A percentile compares a stretch with the other conserved stretches of the same genome.
phyloP scores from a whole-genome alignment of 2,888 invertebrate genomes.

The Strigamia maritima region DNA sequence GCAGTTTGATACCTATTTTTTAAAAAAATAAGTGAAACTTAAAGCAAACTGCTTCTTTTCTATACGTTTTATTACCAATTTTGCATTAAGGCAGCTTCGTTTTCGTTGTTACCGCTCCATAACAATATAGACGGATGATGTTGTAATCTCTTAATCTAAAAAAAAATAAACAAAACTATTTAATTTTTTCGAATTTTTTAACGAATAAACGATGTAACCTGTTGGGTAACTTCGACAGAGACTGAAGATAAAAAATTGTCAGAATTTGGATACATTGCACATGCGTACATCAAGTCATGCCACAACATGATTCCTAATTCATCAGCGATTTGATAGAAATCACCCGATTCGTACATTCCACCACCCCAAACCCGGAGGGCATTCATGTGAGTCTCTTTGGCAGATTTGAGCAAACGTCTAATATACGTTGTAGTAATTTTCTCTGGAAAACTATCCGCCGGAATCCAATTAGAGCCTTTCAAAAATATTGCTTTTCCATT shows the following conservation, averaged over 20 bases:
- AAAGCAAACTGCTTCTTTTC: not conserved
- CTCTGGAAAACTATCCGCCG: slow-evolving; percentile 79
- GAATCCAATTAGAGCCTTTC: slow-evolving; percentile 94
- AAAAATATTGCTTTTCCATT: slow-evolving; percentile 83
- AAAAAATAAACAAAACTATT: not conserved
- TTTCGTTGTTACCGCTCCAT: slow-evolving; percentile 62
- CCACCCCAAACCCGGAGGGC: slow-evolving; percentile 97
- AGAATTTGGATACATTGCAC: slow-evolving; percentile 84
- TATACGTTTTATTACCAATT: slow-evolving; percentile 47
- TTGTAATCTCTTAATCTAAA: slow-evolving; percentile 63
- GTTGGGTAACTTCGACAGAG: slow-evolving; percentile 71
- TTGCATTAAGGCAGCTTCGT: slow-evolving; percentile 50
- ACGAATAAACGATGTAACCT: slow-evolving; percentile 56
- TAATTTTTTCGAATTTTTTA: slow-evolving; percentile 46
- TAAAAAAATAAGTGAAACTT: slow-evolving; percentile 10
- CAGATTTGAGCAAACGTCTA: slow-evolving; percentile 64
- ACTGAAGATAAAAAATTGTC: slow-evolving; percentile 70
- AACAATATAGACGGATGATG: slow-evolving; percentile 81
- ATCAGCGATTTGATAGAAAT: slow-evolving; percentile 81
- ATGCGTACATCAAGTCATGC: slow-evolving; percentile 98
- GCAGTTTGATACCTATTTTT: slow-evolving; percentile 58
- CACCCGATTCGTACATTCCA: slow-evolving; percentile 88
- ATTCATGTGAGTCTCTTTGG: slow-evolving; percentile 78
- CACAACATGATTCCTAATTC: slow-evolving; percentile 86
- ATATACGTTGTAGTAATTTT: slow-evolving; percentile 60